A percentile compares a stretch with the other conserved stretches of the same genome.
Evolutionary conservation across 2,888 invertebrate species (phyloP).

Genomic region (Lithosia quadra): DNA sequence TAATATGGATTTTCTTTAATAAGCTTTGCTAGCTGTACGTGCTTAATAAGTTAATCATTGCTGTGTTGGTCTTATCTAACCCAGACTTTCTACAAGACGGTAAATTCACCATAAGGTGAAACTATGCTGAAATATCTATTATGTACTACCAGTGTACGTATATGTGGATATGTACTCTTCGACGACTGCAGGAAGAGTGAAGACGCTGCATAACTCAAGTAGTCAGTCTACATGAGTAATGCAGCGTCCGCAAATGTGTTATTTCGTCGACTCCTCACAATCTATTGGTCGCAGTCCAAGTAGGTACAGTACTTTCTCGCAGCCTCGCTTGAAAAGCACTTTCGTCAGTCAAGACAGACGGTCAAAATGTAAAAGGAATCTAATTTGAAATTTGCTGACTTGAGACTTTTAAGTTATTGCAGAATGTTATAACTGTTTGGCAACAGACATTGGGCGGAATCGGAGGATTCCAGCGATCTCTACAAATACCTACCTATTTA

Average conservation of each 20-base stretch:
- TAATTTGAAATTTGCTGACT: not conserved
- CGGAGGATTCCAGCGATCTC: too few relatives aligned
- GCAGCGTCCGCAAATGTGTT: not conserved
- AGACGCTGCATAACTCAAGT: too few relatives aligned
- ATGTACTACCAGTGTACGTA: too few relatives aligned
- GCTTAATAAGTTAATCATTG: too few relatives aligned
- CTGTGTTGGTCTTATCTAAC: not conserved
- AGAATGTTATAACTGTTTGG: not conserved
- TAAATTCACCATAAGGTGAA: not conserved
- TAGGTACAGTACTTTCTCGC: not conserved
- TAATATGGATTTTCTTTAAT: too few relatives aligned
- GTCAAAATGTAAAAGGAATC: not conserved
- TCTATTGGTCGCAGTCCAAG: not conserved
- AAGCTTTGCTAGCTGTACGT: too few relatives aligned
- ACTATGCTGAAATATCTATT: not conserved
- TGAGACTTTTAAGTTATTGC: not conserved
- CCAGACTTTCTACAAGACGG: not conserved
- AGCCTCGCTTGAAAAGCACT: not conserved
- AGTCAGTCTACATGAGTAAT: too few relatives aligned
- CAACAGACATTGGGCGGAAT: too few relatives aligned
- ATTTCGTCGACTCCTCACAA: not conserved
- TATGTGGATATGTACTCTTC: not conserved
- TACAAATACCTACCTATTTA: too few relatives aligned
- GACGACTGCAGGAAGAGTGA: not conserved
- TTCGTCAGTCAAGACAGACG: not conserved